phyloP scores from a whole-genome alignment of 1,140 invertebrate species.

The Melipona quadrifasciata region DNA sequence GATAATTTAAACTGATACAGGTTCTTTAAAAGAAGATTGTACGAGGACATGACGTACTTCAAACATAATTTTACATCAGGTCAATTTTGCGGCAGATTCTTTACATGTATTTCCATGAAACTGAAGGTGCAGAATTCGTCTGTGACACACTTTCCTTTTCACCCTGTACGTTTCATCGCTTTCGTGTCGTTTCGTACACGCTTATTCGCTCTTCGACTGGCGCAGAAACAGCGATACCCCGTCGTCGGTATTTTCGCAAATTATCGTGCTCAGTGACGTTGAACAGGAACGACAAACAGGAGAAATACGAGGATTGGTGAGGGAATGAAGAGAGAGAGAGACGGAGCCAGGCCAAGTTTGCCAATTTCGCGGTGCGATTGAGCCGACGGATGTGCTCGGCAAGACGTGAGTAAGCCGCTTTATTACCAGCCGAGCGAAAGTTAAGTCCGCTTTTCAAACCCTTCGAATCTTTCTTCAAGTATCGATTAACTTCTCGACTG shows the following conservation, averaged over 20 bases:
- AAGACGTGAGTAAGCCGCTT: slow-evolving; percentile 60
- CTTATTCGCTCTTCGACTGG: background rate
- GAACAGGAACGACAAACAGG: slow-evolving; percentile 7
- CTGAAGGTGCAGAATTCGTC: no score
- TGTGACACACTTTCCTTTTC: no score
- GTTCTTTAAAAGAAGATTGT: no score
- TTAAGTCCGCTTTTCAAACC: slow-evolving; percentile 55
- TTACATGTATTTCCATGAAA: no score
- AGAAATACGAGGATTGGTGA: slow-evolving; percentile 21
- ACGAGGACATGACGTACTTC: no score
- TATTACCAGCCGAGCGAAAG: slow-evolving; percentile 56
- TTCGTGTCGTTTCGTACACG: background rate
- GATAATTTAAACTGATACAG: no score
- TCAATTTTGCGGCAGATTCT: no score
- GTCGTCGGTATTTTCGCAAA: background rate
- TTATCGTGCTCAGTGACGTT: background rate
- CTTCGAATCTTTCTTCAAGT: slow-evolving; percentile 46
- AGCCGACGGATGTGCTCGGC: slow-evolving; percentile 40
- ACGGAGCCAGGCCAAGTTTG: slow-evolving; percentile 34
- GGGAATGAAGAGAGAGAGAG: background rate
- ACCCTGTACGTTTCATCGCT: background rate
- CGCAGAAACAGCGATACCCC: background rate
- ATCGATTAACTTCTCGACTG: slow-evolving; percentile 49
- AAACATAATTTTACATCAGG: no score
- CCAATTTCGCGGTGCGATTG: slow-evolving; percentile 56